These are phyloP conservation scores for Cinclus mexicanus DNA, from an alignment of 2,113 vertebrate species.

Conservation along the genomic window DNA sequence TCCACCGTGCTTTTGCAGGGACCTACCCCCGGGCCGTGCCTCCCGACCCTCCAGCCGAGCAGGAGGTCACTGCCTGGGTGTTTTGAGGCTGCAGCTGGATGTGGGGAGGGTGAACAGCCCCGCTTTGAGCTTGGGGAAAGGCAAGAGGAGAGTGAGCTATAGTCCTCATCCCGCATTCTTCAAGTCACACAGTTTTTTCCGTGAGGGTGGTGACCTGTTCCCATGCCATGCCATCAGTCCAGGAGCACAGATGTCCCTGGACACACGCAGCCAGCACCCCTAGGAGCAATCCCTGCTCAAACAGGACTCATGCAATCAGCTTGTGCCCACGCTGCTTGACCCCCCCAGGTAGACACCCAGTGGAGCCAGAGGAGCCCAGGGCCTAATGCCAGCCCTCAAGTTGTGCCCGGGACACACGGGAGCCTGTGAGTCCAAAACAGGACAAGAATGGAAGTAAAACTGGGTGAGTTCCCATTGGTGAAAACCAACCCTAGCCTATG, in stretches of 20 bases:
- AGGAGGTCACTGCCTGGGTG: not conserved
- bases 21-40: accelerated
- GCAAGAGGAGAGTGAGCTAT: not conserved
- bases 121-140: accelerated
- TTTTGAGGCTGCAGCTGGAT: not conserved
- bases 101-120: not conserved
- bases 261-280: not conserved
- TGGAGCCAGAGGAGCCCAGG: not conserved
- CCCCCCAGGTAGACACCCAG: accelerated
- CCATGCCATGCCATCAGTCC: accelerated
- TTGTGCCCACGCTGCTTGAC: accelerated
- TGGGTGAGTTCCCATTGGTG: accelerated
- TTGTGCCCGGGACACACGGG: accelerated
- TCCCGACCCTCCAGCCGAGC: accelerated
- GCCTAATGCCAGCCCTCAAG: accelerated
- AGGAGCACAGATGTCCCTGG: not conserved
- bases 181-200: not conserved
- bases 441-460: not conserved
- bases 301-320: not conserved
- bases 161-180: not conserved
- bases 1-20: accelerated
- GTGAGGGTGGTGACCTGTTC: not conserved
- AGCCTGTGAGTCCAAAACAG: not conserved
- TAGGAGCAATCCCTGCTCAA: not conserved
- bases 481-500: not conserved